A percentile compares a stretch with the other conserved stretches of the same genome.
Conservation (phyloP, 2,888 invertebrate species). For the Rhorus exstirpatorius region DNA sequence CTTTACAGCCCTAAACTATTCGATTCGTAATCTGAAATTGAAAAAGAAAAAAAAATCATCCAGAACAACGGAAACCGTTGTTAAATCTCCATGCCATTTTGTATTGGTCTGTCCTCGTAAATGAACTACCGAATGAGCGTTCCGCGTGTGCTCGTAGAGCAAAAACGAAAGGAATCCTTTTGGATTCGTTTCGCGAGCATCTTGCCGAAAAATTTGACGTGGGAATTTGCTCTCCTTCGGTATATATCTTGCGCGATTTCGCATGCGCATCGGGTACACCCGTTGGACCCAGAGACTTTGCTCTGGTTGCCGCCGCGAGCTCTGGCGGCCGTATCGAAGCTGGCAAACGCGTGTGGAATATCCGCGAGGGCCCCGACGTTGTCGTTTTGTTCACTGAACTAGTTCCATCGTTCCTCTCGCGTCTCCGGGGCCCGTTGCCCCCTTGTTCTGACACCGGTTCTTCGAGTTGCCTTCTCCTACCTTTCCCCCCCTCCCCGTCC, state of each 20-base stretch:
- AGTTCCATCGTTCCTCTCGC: conserved; percentile 82
- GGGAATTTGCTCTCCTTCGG: conserved; percentile 60
- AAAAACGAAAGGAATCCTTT: conserved; percentile 58
- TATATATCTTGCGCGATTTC: conserved; percentile 34
- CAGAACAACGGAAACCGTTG: neutral
- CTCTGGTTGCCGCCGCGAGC: conserved; percentile 45
- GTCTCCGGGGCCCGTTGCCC: conserved; percentile 72
- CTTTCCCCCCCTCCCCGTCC: conserved; percentile 68
- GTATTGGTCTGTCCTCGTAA: neutral
- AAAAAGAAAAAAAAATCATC: neutral
- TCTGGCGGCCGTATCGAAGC: conserved; percentile 31
- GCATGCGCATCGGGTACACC: conserved; percentile 54
- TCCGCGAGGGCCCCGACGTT: conserved; percentile 70
- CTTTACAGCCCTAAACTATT: neutral
- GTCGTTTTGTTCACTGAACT: conserved; percentile 86
- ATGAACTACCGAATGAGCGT: neutral
- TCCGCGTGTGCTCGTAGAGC: conserved; percentile 39
- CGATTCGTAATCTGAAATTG: neutral
- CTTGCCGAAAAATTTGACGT: conserved; percentile 36
- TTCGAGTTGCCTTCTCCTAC: conserved; percentile 68
- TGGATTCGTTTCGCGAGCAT: conserved; percentile 20
- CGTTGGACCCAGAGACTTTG: conserved; percentile 50
- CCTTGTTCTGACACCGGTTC: conserved; percentile 66
- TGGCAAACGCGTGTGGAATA: conserved; percentile 62
- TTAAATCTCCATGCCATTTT: neutral